Conservation (phyloP, 2,797 vertebrate species). For the Carcharodon carcharias region DNA sequence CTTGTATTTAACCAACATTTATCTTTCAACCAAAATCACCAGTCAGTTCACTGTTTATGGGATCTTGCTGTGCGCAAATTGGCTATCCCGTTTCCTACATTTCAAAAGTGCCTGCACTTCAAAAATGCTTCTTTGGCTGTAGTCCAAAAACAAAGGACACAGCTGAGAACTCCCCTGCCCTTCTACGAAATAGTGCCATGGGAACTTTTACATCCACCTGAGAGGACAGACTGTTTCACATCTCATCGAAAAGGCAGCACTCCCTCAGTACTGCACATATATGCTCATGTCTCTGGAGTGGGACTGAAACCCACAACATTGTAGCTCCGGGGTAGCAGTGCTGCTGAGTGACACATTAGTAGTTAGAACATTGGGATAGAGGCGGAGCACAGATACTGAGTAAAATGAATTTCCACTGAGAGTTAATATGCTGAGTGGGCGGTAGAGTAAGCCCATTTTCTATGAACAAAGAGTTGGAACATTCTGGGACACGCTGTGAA, state of each 20-base stretch:
- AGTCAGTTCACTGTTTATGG: background rate
- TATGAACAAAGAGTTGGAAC: constrained; percentile 25
- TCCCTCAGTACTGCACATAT: background rate
- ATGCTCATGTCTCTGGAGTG: background rate
- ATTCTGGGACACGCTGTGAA: background rate
- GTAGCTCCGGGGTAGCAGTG: background rate
- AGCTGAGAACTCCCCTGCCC: background rate
- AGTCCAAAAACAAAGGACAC: background rate
- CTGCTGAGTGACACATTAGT: background rate
- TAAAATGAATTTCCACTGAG: background rate
- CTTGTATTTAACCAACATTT: background rate
- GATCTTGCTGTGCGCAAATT: background rate
- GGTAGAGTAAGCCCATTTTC: background rate
- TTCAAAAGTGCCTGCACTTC: no score
- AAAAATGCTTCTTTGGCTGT: no score
- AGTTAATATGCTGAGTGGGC: background rate
- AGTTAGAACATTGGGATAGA: background rate
- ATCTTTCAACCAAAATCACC: background rate
- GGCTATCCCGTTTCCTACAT: no score
- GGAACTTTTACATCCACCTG: background rate
- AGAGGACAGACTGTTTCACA: background rate
- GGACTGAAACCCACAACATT: background rate
- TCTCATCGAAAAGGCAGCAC: background rate
- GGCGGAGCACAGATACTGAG: no score
- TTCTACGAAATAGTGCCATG: no score